Percentiles rank a stretch among this genome's conserved stretches.
Conservation (phyloP, 2,888 invertebrate genomes). For the Oscheius sp. region DNA sequence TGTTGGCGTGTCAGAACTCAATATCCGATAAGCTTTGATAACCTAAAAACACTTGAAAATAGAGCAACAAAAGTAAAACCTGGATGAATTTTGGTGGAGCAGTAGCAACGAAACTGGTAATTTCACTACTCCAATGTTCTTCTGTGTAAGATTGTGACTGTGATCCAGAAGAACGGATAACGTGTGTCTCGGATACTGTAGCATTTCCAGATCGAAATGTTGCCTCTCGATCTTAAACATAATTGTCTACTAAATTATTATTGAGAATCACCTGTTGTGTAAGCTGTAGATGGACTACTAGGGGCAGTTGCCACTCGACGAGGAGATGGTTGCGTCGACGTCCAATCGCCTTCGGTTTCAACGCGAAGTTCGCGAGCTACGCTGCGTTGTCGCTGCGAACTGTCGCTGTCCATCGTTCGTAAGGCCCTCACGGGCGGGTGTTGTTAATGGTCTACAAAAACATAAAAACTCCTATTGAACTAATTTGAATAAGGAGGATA, state of each 20-base stretch:
- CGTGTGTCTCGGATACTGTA: slow-evolving; percentile 60
- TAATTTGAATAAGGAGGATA: background rate
- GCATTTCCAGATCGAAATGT: slow-evolving; percentile 57
- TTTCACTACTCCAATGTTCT: slow-evolving; percentile 72
- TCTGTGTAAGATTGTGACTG: slow-evolving; percentile 64
- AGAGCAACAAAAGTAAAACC: slow-evolving; percentile 18
- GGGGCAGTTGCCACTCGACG: slow-evolving; percentile 40
- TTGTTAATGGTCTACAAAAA: background rate
- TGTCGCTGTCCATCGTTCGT: slow-evolving; percentile 37
- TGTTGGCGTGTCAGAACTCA: slow-evolving; percentile 68
- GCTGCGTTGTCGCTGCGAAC: slow-evolving; percentile 33
- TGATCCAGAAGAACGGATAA: slow-evolving; percentile 55
- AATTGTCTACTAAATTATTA: background rate
- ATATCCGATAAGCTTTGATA: slow-evolving; percentile 71
- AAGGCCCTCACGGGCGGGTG: slow-evolving; percentile 14
- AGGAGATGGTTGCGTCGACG: slow-evolving; percentile 35
- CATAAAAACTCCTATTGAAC: background rate
- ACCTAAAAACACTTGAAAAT: slow-evolving; percentile 50
- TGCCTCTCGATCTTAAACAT: slow-evolving; percentile 60
- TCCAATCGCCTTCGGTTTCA: slow-evolving; percentile 36
- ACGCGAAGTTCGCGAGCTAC: slow-evolving; percentile 27
- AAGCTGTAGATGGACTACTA: slow-evolving; percentile 43
- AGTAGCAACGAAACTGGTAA: slow-evolving; percentile 69
- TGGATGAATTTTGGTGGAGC: slow-evolving; percentile 72
- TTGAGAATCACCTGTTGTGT: slow-evolving; percentile 36